Evolutionary conservation across 1,140 invertebrate species (phyloP).

Genomic region (Schlechtendalia chinensis): DNA sequence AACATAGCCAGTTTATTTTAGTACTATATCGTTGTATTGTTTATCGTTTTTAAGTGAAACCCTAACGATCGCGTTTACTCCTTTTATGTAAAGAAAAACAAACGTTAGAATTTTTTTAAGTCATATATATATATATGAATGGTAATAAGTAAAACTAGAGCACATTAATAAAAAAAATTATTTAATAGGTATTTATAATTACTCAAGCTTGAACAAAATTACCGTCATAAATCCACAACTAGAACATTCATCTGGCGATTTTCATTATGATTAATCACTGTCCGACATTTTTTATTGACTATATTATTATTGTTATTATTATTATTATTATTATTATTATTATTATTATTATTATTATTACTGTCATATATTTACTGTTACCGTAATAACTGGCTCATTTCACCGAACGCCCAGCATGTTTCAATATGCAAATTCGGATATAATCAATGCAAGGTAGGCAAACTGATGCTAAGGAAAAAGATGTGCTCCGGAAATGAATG

Average conservation of each 20-base stretch:
- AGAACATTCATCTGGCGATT: background rate
- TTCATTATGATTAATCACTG: constrained; percentile 1
- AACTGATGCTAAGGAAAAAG: background rate
- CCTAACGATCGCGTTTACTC: constrained; percentile 26
- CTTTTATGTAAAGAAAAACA: constrained; percentile 19
- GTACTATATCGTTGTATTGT: constrained; percentile 19
- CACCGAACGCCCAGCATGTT: background rate
- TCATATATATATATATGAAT: background rate
- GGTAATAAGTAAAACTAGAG: constrained; percentile 18
- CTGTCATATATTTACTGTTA: no score
- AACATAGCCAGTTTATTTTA: constrained; percentile 39
- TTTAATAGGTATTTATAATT: background rate
- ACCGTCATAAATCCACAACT: background rate
- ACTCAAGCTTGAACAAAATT: background rate
- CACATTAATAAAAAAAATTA: background rate
- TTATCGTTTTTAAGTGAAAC: constrained; percentile 11
- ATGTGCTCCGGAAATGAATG: background rate
- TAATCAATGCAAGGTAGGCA: constrained; percentile 9
- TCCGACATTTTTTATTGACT: background rate
- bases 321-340: no score
- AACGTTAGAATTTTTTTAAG: constrained; percentile 9
- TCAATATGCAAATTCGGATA: constrained; percentile 8
- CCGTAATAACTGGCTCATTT: no score
- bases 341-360: no score
- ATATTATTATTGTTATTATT: no score